Evolutionary conservation across 2,113 vertebrate species (phyloP), one percentile per base, ranked within the genome.

Genomic region (Lepus europaeus): DNA sequence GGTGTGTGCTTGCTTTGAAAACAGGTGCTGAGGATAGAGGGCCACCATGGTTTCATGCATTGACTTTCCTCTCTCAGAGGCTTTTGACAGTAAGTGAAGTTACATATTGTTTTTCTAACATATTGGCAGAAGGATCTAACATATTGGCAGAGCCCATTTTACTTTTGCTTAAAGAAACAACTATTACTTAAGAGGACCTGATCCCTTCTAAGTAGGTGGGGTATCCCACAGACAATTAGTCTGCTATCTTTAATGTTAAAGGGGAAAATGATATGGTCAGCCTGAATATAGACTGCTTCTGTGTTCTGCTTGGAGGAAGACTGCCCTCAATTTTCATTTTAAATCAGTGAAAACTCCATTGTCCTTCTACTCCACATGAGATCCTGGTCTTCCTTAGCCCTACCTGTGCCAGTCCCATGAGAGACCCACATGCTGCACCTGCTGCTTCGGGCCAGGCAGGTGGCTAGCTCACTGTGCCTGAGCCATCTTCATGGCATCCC

Each of bases 261-360:
- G 51, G 25, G 16, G 53, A 7, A 61, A 9, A 70, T n/a, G 11
- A 53, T 74, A 33, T 2, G 33, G 49, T 25, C 25, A 89, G 0
- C 31, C 9, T 39, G 2, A 3, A 0, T 19, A 1, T 53, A 31
- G 4, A 9, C 11, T 31, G 70, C 11, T 4, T 64, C 5, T 27
- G 0, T 51, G 9, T 31, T 59, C 19, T 68, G 4, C 69, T 13
- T n/a, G 2, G 3, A 17, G 36, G 9, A 90, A 83, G 69, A 39
- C 27, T 31, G 9, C 22, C 23, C 12, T 89, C 45, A 9, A 0
- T 74, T 27, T 83, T 80, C 25, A 6, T 45, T 91, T 88, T 88
- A 64, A 64, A 19, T 59, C 33, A 74, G 25, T 76, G 74, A 49
- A 89, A 9, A 61, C 1, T 8, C 3, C 4, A 0, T 66, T 78